Base-by-base conservation (phyloP, 2,797 vertebrate genomes). In the Buceros bicornis region DNA sequence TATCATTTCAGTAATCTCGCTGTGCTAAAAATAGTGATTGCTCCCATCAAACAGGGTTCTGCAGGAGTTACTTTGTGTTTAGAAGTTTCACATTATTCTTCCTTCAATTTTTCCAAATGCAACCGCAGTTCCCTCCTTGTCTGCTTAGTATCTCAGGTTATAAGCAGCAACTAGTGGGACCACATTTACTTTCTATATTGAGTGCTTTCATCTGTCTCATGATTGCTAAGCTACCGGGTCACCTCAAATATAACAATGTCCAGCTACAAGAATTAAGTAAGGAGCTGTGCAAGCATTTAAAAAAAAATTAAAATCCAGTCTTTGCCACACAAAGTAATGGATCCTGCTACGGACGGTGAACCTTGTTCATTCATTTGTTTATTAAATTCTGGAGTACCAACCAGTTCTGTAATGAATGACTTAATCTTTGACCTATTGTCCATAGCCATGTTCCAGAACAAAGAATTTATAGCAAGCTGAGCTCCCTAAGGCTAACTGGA, bases 401-500 rank as follows among this genome's bases (percentile, higher is more conserved):
- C 90, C 26, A 91, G 72, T 69, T 83, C 70, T 60, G 84, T 70
- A 83, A 79, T 28, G 61, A 94, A 95, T 84, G 91, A 66, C 83
- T 95, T 96, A 92, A 96, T 95, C 94, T 95, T 92, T 89, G 91
- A 96, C 93, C 96, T 89, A 89, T 87, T 80, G 95, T 96, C 97
- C 95, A 53, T 31, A 95, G 53, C 65, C 66, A 69, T 93, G 93
- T 90, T 96, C 95, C 97, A 95, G 95, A 90, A 95, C 82, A 93
- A 93, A 97, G 94, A 94, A 95, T 96, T 88, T 64, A 70, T 35
- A 95, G 84, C 96, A 95, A 95, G 80, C 95, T 91, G 93, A 82
- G 89, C 47, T 95, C 94, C 96, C 95, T 94, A 94, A 96, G 96
- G 95, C 96, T 97, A 97, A 98, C 62, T 95, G 97, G 93, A 93